phyloP scores from a whole-genome alignment of 2,888 invertebrate genomes.

The Laothoe populi region DNA sequence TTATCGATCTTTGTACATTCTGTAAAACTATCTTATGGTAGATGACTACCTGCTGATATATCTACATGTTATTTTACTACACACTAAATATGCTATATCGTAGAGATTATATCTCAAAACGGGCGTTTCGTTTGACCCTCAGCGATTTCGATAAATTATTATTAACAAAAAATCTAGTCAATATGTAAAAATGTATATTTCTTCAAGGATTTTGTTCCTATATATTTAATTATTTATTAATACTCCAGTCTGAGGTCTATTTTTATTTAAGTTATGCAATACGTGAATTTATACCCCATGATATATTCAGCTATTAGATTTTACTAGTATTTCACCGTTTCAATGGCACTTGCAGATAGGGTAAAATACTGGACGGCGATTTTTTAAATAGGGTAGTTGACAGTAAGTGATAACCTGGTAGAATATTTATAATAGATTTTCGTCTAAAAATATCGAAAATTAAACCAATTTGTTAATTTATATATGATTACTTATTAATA shows the following conservation, averaged over 20 bases:
- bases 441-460: too few species aligned
- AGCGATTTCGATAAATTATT: constrained; percentile 18
- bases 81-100: background rate
- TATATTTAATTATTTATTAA: constrained; percentile 10
- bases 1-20: too few species aligned
- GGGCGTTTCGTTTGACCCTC: constrained; percentile 14
- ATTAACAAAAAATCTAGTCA: constrained; percentile 23
- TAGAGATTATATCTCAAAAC: background rate
- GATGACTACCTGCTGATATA: too few species aligned
- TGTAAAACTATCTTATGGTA: too few species aligned
- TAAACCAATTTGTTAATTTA: too few species aligned
- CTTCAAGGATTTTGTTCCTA: constrained; percentile 21
- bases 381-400: too few species aligned
- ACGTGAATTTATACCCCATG: background rate
- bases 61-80: background rate
- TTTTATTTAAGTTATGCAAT: constrained; percentile 8
- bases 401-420: too few species aligned
- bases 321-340: background rate
- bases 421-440: too few species aligned
- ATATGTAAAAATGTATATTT: constrained; percentile 19
- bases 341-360: too few species aligned
- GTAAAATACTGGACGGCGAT: too few species aligned
- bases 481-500: too few species aligned
- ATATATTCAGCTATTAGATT: constrained; percentile 2
- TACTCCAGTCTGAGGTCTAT: constrained; percentile 9